These are phyloP conservation scores for Centroberyx gerrardi DNA, from an alignment of 2,797 vertebrate species.

Conservation along the genomic window DNA sequence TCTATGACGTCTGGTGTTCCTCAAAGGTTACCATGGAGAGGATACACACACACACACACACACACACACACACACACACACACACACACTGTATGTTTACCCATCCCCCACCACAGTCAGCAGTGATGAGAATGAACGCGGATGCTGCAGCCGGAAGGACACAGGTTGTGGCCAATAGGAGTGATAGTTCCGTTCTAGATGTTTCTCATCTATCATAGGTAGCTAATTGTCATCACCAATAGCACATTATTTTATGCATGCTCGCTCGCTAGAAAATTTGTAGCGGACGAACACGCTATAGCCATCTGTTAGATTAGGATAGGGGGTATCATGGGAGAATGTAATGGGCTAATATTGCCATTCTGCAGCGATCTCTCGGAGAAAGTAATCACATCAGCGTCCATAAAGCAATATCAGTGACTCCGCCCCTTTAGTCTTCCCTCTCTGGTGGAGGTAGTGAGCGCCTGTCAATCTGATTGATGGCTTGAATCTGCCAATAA, in stretches of 20 bases:
- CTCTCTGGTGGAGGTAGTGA: constrained; percentile 41
- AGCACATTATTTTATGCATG: neutral
- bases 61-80: neutral
- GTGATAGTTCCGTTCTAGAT: too few species aligned
- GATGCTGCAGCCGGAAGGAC: neutral
- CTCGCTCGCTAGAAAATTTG: neutral
- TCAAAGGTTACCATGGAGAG: constrained; percentile 62
- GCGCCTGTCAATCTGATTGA: constrained; percentile 70
- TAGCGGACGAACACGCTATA: constrained; percentile 1
- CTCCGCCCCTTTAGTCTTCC: constrained; percentile 40
- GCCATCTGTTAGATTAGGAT: constrained; percentile 24
- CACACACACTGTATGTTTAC: neutral
- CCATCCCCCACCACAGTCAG: constrained; percentile 20
- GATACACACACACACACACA: neutral
- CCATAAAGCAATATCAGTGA: constrained; percentile 56
- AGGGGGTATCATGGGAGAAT: constrained; percentile 41
- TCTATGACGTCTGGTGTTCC: constrained; percentile 64
- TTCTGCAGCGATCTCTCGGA: constrained; percentile 49
- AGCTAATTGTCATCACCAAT: neutral
- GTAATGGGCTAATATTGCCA: constrained; percentile 49
- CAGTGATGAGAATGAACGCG: constrained; percentile 26
- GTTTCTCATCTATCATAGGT: neutral
- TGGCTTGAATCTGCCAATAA: constrained; percentile 68
- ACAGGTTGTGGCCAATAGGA: neutral
- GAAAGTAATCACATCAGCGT: constrained; percentile 70